phyloP scores from a whole-genome alignment of 2,797 vertebrate genomes.

The Siniperca undulata region DNA sequence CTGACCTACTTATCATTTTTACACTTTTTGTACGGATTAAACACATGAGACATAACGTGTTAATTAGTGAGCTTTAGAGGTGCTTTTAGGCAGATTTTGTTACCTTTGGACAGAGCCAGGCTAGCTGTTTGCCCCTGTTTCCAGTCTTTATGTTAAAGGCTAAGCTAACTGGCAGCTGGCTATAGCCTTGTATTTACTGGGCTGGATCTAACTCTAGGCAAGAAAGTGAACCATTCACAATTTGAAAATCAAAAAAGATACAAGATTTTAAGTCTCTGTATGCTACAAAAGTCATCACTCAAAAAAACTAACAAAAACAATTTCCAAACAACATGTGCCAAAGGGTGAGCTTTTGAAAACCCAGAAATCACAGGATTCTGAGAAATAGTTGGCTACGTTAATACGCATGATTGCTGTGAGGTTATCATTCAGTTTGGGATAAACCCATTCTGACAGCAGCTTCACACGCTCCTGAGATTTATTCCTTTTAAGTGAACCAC shows the following conservation, averaged over 20 bases:
- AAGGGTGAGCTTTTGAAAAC: slow-evolving; percentile 12
- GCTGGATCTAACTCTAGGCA: not conserved
- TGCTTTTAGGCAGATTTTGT: not conserved
- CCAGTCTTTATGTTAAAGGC: not conserved
- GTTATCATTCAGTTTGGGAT: slow-evolving; percentile 27
- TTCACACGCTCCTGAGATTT: slow-evolving; percentile 23
- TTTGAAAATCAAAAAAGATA: not conserved
- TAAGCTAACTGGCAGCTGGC: not conserved
- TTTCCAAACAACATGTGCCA: not conserved
- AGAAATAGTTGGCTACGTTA: not conserved
- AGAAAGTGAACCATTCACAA: not conserved
- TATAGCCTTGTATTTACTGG: not conserved
- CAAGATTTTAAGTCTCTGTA: not conserved
- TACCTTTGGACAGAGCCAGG: not conserved
- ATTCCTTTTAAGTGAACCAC: slow-evolving; percentile 25
- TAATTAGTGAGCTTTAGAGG: not conserved
- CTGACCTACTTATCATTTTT: not conserved
- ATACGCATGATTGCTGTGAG: not conserved
- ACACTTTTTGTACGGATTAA: not conserved
- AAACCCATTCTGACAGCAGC: slow-evolving; percentile 32
- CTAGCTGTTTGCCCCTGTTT: too few relatives aligned
- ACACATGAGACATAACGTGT: not conserved
- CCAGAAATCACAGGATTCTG: not conserved
- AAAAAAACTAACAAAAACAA: not conserved
- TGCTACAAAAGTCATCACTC: not conserved